Conservation (phyloP, 1,140 invertebrate species). For the Caenorhabditis latens region DNA sequence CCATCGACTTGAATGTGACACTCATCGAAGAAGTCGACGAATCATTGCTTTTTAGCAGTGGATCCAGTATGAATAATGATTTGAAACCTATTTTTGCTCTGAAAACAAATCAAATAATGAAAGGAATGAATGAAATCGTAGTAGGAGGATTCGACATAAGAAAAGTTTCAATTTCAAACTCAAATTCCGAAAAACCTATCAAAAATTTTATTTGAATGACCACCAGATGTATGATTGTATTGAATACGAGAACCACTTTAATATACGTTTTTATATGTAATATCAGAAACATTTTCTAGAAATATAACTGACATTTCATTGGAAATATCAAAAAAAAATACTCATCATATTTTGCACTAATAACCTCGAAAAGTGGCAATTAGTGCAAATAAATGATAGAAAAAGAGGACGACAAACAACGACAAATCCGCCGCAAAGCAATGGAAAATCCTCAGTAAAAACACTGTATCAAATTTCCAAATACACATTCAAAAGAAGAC, state of each 20-base stretch:
- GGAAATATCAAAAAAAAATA: background rate
- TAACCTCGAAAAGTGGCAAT: conserved; percentile 25
- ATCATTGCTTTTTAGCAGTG: conserved; percentile 25
- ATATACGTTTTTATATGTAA: background rate
- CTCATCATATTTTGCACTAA: background rate
- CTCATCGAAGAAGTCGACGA: conserved; percentile 33
- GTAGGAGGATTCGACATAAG: conserved; percentile 4
- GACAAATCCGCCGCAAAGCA: conserved; percentile 32
- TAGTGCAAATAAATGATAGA: conserved; percentile 39
- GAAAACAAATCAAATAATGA: background rate
- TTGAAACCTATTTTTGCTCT: conserved; percentile 32
- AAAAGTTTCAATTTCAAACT: conserved; percentile 43
- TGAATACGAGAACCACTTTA: background rate
- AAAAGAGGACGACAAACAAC: conserved; percentile 48
- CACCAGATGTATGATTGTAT: conserved; percentile 42
- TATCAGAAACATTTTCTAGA: no score
- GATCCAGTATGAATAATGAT: conserved; percentile 14
- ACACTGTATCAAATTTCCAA: conserved; percentile 51
- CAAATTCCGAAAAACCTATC: conserved; percentile 16
- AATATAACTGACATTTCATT: no score
- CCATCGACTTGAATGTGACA: conserved; percentile 31
- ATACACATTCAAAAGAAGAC: conserved; percentile 29
- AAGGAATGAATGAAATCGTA: background rate
- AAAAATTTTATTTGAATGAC: conserved; percentile 34
- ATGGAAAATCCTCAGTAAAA: conserved; percentile 33